phyloP scores from a whole-genome alignment of 2,113 vertebrate species.

The Atrichornis clamosus region DNA sequence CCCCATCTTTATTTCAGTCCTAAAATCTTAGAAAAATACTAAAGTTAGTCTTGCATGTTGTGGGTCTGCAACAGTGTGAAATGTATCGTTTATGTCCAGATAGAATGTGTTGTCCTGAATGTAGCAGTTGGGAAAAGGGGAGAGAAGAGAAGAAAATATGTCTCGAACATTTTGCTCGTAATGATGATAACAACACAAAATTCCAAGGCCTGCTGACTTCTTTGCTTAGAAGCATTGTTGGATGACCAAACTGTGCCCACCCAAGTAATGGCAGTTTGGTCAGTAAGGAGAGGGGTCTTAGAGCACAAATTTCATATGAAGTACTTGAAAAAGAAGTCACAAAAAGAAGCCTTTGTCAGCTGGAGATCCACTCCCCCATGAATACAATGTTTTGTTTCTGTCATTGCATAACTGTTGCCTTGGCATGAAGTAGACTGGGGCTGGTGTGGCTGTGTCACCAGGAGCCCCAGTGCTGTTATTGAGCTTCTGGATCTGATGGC shows the following conservation, averaged over 20 bases:
- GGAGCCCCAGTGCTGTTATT: background rate
- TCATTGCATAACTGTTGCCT: conserved; percentile 22
- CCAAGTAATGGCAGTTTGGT: background rate
- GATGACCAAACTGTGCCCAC: background rate
- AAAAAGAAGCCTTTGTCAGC: conserved; percentile 22
- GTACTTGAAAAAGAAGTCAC: background rate
- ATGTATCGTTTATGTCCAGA: background rate
- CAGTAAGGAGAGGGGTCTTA: background rate
- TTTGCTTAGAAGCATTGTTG: background rate
- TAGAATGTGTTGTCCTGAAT: background rate
- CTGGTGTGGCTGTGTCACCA: background rate
- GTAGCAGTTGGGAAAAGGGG: background rate
- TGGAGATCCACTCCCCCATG: background rate
- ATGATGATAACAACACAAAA: background rate
- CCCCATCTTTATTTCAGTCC: background rate
- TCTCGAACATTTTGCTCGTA: background rate
- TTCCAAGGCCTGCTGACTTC: background rate
- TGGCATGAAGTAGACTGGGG: background rate
- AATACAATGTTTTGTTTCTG: background rate
- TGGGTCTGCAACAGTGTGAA: background rate
- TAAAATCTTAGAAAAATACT: background rate
- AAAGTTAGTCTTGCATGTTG: background rate
- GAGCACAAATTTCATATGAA: background rate
- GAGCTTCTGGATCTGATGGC: background rate
- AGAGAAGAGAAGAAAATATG: background rate